These are phyloP conservation scores for Rhincodon typus DNA, from an alignment of 2,797 vertebrate species.

Conservation along the genomic window DNA sequence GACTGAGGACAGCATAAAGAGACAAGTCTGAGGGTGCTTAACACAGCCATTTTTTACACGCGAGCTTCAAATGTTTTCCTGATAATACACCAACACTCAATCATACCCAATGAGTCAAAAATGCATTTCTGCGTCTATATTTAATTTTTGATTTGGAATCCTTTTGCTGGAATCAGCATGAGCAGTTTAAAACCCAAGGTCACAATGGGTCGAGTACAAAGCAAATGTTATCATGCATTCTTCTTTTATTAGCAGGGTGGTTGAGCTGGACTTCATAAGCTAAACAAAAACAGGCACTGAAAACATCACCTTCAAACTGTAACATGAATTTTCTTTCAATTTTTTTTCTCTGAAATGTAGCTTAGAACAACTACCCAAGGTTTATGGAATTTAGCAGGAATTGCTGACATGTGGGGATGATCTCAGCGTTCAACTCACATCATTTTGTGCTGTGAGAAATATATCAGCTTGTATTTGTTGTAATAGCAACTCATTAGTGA, in stretches of 20 bases:
- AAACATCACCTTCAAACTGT: neutral
- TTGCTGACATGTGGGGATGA: neutral
- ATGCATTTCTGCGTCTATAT: neutral
- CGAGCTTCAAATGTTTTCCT: neutral
- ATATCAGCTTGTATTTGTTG: neutral
- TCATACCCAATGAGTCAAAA: neutral
- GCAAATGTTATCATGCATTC: neutral
- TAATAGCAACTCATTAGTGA: neutral
- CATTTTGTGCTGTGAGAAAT: neutral
- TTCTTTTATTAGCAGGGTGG: neutral
- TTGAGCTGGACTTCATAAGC: neutral
- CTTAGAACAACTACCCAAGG: too few relatives aligned
- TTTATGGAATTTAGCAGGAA: neutral
- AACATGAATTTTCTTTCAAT: neutral
- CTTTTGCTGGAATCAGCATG: neutral
- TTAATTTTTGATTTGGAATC: neutral
- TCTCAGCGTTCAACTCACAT: neutral
- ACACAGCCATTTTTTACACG: neutral
- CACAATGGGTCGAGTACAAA: neutral
- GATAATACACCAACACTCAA: neutral
- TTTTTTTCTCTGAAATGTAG: too few relatives aligned
- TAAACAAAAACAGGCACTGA: neutral
- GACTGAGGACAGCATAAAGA: neutral
- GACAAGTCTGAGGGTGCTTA: neutral
- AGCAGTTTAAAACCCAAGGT: neutral